Base-by-base conservation (phyloP, 2,113 vertebrate species). In the Periophthalmodon schlosseri region DNA sequence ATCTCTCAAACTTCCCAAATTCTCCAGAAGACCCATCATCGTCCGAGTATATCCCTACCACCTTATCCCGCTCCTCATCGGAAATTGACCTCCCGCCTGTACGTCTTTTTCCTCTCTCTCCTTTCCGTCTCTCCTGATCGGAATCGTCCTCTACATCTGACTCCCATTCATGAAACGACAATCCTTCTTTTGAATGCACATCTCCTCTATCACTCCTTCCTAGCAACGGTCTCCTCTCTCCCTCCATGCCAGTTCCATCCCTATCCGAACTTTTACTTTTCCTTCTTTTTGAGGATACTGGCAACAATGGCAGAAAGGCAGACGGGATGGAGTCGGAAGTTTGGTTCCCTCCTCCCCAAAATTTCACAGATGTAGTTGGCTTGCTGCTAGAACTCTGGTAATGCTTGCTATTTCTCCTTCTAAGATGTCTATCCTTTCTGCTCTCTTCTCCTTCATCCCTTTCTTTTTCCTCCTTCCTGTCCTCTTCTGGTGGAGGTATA, bases 1-100 rank as follows among this genome's bases (percentile, higher is more conserved):
- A 96, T 64, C 95, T 89, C 76, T 96, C 96, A 54, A 95, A 95
- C 85, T 95, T 96, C 33, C 90, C 94, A 79, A 95, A 95, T 89
- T 93, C 94, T 61, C 92, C 92, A 0, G 93, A 91, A 24, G 95
- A 93, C 56, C 93, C 91, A 4, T 95, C 94, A 0, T 94, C 92
- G 61, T 95, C 94, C 4, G 94, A 93, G 58, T 95, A 95, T 64
- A 93, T 91, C 28, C 92, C 93, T 0, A 90, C 88, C 4, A 89
- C 91, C 67, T 94, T 93, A 54, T 93, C 92, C 21, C 90, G 77
- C 69, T 95, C 94, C 11, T 93, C 92, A n/a, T 94, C 93, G 0
- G 94, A 93, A 63, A 91, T 79, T 16, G 91, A 89, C 79, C 90
- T 86, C 79, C 81, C 84, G 65, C 84, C 84, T 73, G 87, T 63